Base-by-base conservation (phyloP, 2,113 vertebrate genomes). In the cat (Felis catus) region DNA sequence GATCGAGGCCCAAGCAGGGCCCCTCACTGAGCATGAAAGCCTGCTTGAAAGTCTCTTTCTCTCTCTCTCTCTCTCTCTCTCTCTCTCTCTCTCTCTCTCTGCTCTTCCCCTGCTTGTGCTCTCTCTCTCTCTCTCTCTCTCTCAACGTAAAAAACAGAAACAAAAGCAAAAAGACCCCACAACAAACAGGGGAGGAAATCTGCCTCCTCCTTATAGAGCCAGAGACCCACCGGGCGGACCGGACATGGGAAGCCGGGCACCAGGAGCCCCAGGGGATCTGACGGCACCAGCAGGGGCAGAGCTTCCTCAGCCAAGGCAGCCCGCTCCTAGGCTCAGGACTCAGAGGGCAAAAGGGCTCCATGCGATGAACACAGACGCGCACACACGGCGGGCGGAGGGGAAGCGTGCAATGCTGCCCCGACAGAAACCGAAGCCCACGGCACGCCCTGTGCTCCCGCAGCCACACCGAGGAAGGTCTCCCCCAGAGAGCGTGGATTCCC, bases 171-270 rank as follows among this genome's bases (percentile, higher is more conserved):
- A 61, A 5, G 19, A 58, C 18, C 55, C 58, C 19, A 81, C 29
- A 86, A 65, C 1, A 51, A 53, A 58, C 31, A 4, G 31, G 39
- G 27, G 13, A 0, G 15, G 29, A 11, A 18, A 4, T 13, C 23
- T 27, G 61, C 51, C 73, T 74, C 36, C 23, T 68, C 80, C 27
- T 7, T 19, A 48, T 5, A 9, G 4, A 81, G 80, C 55, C 18
- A 53, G 39, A 65, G 23, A n/a, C 36, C 41, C 25, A 0, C 63
- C 1, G 13, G 9, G 27, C 0, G 4, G 66, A 15, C 41, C 41
- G 8, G 65, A 23, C 10, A 5, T 0, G 0, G 11, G 33, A 39
- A 21, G 33, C 10, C 18, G 27, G 0, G 14, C 13, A 14, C 5
- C 27, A 2, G 2, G n/a, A 21, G 16, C 31, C 63, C 41, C 29